These are phyloP conservation scores for Myrmecophaga tridactyla DNA, from an alignment of 2,113 vertebrate genomes.

Conservation along the genomic window DNA sequence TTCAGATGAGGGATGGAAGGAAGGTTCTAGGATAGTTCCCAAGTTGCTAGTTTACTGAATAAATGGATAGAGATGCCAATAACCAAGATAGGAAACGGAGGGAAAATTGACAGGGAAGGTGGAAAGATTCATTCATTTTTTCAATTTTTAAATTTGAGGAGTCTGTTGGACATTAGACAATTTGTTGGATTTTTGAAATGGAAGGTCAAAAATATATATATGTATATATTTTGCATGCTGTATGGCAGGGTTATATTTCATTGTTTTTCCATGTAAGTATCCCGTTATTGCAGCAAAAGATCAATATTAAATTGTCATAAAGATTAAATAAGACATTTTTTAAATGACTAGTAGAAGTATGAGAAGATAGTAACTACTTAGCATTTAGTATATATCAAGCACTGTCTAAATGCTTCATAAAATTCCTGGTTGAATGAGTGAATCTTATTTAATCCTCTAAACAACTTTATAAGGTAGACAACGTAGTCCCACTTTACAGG, in stretches of 20 bases:
- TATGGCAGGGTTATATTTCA: too few relatives aligned
- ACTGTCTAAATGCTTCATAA: neutral
- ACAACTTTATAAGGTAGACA: neutral
- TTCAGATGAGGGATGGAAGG: neutral
- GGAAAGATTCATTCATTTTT: neutral
- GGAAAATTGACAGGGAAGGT: neutral
- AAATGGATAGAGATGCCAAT: neutral
- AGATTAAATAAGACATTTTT: neutral
- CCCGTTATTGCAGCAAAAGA: too few relatives aligned
- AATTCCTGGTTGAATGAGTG: neutral
- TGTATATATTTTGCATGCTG: too few relatives aligned
- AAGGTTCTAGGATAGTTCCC: neutral
- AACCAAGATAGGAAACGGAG: neutral
- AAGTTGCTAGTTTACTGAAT: neutral
- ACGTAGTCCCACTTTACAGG: neutral
- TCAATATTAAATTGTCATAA: constrained; percentile 6
- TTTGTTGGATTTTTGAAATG: neutral
- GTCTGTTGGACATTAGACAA: neutral
- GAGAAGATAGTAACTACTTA: neutral
- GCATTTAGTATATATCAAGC: neutral
- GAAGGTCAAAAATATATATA: too few relatives aligned
- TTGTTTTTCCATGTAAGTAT: too few relatives aligned
- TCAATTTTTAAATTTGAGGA: neutral
- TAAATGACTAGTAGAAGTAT: neutral
- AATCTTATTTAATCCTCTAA: constrained; percentile 22